Evolutionary conservation across 2,113 vertebrate genomes (phyloP).

Genomic region (Heterotilapia buettikoferi): DNA sequence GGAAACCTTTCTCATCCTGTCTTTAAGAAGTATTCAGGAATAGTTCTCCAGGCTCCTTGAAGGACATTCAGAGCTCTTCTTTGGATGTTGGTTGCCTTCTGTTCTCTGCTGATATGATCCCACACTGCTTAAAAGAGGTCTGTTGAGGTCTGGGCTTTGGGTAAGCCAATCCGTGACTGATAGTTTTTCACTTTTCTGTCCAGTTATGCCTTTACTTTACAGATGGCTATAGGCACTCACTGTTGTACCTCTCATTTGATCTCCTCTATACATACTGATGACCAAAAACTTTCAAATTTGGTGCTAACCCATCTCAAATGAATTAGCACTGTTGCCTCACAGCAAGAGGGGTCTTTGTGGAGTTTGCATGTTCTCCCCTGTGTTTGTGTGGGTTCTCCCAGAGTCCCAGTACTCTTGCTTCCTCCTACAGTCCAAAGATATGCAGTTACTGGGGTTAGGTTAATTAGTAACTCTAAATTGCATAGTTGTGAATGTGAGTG

Average conservation of each 20-base stretch:
- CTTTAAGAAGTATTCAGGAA: not conserved
- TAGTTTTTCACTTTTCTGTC: not conserved
- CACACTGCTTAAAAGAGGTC: not conserved
- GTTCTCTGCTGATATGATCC: not conserved
- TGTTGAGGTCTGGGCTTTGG: not conserved
- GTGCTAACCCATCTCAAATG: not conserved
- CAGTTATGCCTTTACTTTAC: not conserved
- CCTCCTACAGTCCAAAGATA: not conserved
- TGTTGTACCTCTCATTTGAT: not conserved
- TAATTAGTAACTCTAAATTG: not conserved
- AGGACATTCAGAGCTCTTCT: not conserved
- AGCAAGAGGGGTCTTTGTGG: not conserved
- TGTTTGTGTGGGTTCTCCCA: not conserved
- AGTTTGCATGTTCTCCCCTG: not conserved
- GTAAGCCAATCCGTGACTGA: not conserved
- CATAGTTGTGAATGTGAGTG: not conserved
- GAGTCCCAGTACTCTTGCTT: not conserved
- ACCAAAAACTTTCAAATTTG: not conserved
- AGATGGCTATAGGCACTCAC: not conserved
- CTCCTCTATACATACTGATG: not conserved
- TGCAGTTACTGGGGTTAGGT: not conserved
- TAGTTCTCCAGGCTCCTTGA: not conserved
- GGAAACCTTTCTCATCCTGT: not conserved
- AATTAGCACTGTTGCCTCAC: not conserved
- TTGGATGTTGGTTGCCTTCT: not conserved